Evolutionary conservation across 2,888 invertebrate species (phyloP), one percentile per base, ranked within the genome.

Genomic region (Oasisia sp.): DNA sequence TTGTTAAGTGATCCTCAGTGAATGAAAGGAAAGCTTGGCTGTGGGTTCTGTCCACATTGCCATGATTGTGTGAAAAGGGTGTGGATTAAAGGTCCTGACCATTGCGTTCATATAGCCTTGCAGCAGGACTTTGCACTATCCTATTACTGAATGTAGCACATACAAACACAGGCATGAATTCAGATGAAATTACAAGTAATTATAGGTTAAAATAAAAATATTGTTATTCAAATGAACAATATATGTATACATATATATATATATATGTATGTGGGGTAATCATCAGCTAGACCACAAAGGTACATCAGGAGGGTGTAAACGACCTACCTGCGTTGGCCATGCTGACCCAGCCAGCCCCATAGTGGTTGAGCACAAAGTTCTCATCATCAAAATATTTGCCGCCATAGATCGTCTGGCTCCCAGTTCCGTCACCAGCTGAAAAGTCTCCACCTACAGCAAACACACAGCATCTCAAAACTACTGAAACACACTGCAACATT

Each of bases 371-470:
- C 50, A 97, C 97, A 94, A 99, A 97, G 95, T 98, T 98, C 96
- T 99, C 99, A 96, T 99, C 99, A 32, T 97, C 97, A 96, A 99
- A 99, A 89, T 93, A 94, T 94, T 97, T 97, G 93, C 97, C 97
- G 0, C 98, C 99, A 95, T 98, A 98, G 94, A 98, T 98, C 95
- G 98, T 98, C 58, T 98, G 97, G 0, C 98, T 94, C 45, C 99
- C 99, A 3, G 97, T 97, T 0, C 99, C 99, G 96, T 99, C 98
- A 92, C 97, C 97, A 92, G 97, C 97, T 1, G 98, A 97, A 92
- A 99, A 97, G 96, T 99, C 99, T 74, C 98, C 98, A 93, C 98
- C 98, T 98, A 94, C 0, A 93, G 92, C 27, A 38, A 90, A 38
- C n/a, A n/a, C 19, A 90, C 27, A 38, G 32, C 8, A 90, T 90